phyloP scores from a whole-genome alignment of 2,888 invertebrate species.

The Melinaea menophilus region DNA sequence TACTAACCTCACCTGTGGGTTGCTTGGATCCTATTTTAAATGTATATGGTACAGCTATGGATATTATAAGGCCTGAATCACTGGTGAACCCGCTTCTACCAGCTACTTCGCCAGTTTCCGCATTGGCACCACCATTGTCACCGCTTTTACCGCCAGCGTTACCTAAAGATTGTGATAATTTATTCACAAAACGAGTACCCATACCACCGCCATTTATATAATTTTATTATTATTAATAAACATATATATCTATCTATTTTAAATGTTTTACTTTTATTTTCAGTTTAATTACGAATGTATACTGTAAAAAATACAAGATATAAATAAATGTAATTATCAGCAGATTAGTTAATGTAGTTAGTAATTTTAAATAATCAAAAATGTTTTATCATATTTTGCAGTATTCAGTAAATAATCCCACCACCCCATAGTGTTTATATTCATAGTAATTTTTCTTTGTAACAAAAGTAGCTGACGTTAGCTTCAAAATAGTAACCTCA shows the following conservation, averaged over 20 bases:
- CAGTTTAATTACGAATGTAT: too few species aligned
- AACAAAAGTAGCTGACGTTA: too few species aligned
- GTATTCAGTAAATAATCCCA: too few species aligned
- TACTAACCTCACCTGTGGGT: conserved; percentile 29
- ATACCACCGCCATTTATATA: conserved; percentile 32
- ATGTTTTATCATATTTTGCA: too few species aligned
- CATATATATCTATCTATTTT: background rate
- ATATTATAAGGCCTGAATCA: conserved; percentile 26
- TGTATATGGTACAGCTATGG: conserved; percentile 19
- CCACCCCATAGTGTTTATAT: too few species aligned
- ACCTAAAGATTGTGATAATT: conserved; percentile 16
- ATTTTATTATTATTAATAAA: conserved; percentile 9
- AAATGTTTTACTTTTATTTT: conserved; percentile 6
- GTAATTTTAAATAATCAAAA: too few species aligned
- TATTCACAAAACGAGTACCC: conserved; percentile 17
- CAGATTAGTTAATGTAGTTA: too few species aligned
- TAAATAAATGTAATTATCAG: too few species aligned
- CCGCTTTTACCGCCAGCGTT: conserved; percentile 11
- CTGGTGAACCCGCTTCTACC: conserved; percentile 46
- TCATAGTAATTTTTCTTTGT: too few species aligned
- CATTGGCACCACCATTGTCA: conserved; percentile 38
- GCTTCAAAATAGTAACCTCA: too few species aligned
- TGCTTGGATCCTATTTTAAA: conserved; percentile 33
- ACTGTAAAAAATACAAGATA: too few species aligned
- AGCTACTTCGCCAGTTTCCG: conserved; percentile 50